Percentiles rank a stretch among this genome's conserved stretches.
Conservation (phyloP, 2,113 vertebrate species). For the Ifrita kowaldi region DNA sequence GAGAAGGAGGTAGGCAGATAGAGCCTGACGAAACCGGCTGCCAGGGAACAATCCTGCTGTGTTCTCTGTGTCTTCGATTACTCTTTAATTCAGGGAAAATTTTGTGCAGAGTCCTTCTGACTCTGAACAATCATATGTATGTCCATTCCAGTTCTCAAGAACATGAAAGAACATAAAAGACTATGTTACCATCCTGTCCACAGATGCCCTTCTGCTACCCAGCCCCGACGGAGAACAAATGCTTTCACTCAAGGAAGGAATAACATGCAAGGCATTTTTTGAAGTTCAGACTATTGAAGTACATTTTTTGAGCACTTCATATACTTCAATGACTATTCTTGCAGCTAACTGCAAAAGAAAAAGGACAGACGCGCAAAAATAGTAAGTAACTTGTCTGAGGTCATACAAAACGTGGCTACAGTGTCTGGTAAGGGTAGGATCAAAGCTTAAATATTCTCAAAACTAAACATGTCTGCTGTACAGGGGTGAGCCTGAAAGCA, state of each 20-base stretch:
- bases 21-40: not conserved
- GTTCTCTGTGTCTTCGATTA: not conserved
- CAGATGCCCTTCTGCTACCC: not conserved
- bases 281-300: not conserved
- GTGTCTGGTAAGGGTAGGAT: not conserved
- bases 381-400: not conserved
- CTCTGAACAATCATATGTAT: not conserved
- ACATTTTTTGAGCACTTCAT: not conserved
- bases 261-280: not conserved
- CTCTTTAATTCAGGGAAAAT: not conserved
- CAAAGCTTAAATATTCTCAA: not conserved
- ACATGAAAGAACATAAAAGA: conserved; percentile 20
- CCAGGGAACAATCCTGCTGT: not conserved
- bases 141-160: not conserved
- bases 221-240: not conserved
- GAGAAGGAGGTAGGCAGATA: not conserved
- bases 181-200: not conserved
- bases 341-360: not conserved
- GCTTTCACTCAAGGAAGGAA: not conserved
- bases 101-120: not conserved
- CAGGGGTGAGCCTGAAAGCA: not conserved
- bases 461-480: not conserved
- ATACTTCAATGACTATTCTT: conserved; percentile 8
- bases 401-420: not conserved
- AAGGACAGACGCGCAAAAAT: not conserved